Evolutionary conservation across 2,113 vertebrate genomes (phyloP).

Genomic region (Calidris pygmaea): DNA sequence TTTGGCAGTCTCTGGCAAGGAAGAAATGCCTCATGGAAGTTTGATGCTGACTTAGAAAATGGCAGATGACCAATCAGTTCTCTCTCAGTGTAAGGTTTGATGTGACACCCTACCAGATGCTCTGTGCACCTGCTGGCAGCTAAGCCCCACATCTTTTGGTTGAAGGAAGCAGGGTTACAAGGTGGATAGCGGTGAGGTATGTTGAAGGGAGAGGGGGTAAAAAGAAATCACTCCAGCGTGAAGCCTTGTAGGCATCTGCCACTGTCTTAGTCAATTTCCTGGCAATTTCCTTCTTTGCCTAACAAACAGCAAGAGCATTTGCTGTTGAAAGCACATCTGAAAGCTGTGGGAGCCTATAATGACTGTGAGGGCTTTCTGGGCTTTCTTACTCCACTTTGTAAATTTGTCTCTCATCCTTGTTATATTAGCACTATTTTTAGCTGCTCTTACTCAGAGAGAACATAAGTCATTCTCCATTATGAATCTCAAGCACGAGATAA

Average conservation of each 20-base stretch:
- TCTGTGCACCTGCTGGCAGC: neutral
- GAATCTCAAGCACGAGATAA: neutral
- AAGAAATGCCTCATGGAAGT: neutral
- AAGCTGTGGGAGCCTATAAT: neutral
- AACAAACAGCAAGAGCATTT: slow-evolving; percentile 11
- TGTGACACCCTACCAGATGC: neutral
- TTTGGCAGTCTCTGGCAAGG: neutral
- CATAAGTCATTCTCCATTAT: neutral
- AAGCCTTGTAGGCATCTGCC: neutral
- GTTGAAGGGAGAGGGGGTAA: neutral
- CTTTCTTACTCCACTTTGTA: slow-evolving; percentile 4
- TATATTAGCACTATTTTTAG: slow-evolving; percentile 43
- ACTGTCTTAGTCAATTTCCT: neutral
- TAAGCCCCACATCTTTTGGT: neutral
- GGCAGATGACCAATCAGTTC: neutral
- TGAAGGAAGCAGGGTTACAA: neutral
- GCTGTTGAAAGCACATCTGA: neutral
- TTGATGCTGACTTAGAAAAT: neutral
- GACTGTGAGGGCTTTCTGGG: slow-evolving; percentile 12
- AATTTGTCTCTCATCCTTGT: neutral
- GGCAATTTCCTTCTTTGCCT: neutral
- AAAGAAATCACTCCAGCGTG: neutral
- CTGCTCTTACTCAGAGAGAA: slow-evolving; percentile 6
- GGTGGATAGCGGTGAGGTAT: neutral
- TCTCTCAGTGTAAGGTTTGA: neutral